Percentiles rank a stretch among this genome's conserved stretches.
These are phyloP conservation scores for Silurus aristotelis DNA, from an alignment of 2,797 vertebrate genomes.

Conservation along the genomic window DNA sequence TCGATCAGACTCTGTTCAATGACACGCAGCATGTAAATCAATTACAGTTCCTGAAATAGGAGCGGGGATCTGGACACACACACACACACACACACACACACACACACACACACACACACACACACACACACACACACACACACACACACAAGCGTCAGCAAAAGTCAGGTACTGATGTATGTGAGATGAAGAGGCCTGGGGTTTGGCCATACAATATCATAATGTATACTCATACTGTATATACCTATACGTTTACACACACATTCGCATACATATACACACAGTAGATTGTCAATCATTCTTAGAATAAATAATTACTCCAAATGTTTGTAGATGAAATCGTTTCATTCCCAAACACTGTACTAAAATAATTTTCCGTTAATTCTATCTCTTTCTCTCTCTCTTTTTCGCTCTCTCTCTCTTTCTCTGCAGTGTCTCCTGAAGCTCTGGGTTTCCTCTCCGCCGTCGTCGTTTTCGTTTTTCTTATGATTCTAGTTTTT, in stretches of 20 bases:
- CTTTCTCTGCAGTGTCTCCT: conserved; percentile 83
- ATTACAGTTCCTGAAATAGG: conserved; percentile 47
- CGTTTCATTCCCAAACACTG: not conserved
- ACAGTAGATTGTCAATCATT: no score
- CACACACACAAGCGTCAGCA: no score
- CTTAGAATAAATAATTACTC: not conserved
- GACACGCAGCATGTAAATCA: conserved; percentile 36
- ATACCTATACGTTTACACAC: no score
- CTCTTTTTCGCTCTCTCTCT: conserved; percentile 32
- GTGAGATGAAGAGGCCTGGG: no score
- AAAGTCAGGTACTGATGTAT: no score
- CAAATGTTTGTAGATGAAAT: not conserved
- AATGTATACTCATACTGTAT: no score
- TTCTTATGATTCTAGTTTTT: conserved; percentile 93
- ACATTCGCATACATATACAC: no score
- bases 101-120: not conserved
- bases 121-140: no score
- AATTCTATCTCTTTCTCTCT: not conserved
- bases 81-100: not conserved
- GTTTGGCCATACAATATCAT: no score
- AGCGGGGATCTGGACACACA: not conserved
- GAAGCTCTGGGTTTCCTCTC: conserved; percentile 95
- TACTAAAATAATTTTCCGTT: not conserved
- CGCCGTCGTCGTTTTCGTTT: conserved; percentile 89
- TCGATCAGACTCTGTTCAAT: conserved; percentile 29